These are phyloP conservation scores for Rhipidura dahli DNA, from an alignment of 2,113 vertebrate species.

Conservation along the genomic window DNA sequence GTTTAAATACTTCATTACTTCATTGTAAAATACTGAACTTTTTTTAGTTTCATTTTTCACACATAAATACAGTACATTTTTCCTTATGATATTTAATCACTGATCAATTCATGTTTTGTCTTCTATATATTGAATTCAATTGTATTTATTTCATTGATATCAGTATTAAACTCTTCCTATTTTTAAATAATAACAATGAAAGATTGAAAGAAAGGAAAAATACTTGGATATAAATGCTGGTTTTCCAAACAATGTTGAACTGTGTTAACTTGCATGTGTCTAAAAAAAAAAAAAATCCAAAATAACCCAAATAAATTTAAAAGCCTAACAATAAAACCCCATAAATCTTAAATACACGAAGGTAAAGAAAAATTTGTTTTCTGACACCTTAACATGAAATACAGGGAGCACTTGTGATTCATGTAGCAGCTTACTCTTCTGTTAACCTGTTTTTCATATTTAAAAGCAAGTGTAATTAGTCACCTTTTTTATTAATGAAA, in stretches of 20 bases:
- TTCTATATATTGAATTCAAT: not conserved
- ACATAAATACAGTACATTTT: not conserved
- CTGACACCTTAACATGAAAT: not conserved
- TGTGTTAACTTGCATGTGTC: not conserved
- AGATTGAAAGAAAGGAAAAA: not conserved
- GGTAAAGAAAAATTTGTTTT: not conserved
- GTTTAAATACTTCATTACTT: not conserved
- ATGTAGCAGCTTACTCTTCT: not conserved
- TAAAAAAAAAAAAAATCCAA: not conserved
- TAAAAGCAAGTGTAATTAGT: not conserved
- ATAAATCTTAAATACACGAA: not conserved
- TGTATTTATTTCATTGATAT: not conserved
- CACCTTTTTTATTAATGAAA: not conserved
- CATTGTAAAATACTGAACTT: not conserved
- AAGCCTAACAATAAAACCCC: accelerated
- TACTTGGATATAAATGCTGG: not conserved
- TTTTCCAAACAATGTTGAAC: not conserved
- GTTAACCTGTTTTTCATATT: not conserved
- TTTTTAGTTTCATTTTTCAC: not conserved
- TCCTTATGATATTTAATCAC: not conserved
- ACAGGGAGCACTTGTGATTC: not conserved
- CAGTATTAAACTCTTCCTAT: accelerated
- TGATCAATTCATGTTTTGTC: not conserved
- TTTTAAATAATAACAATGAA: not conserved
- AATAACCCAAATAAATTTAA: not conserved